These are phyloP conservation scores for Drosophila imparisetae DNA, from an alignment of 2,888 invertebrate species.

Conservation along the genomic window DNA sequence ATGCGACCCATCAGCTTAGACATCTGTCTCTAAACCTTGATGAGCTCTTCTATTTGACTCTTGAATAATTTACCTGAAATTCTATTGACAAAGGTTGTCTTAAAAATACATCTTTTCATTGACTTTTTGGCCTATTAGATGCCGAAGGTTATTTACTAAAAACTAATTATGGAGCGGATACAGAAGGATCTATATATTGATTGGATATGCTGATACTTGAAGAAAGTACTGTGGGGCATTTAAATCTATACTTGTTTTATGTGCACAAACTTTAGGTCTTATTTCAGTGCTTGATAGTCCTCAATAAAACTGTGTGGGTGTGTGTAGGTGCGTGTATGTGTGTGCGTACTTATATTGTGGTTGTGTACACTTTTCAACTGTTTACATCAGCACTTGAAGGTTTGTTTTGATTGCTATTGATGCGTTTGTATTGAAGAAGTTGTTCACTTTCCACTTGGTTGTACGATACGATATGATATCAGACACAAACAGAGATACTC, in stretches of 20 bases:
- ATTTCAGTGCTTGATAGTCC: slow-evolving; percentile 40
- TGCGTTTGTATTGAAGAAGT: slow-evolving; percentile 60
- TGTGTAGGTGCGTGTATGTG: slow-evolving; percentile 11
- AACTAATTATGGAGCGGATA: too few species aligned
- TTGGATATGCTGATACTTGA: background rate
- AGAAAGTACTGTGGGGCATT: slow-evolving; percentile 20
- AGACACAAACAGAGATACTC: slow-evolving; percentile 17
- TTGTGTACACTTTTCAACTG: slow-evolving; percentile 60
- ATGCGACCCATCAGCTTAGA: slow-evolving; percentile 27
- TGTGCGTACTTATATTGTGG: slow-evolving; percentile 19
- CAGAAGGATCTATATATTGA: background rate
- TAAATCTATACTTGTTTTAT: slow-evolving; percentile 19
- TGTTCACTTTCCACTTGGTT: slow-evolving; percentile 39
- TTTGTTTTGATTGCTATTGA: slow-evolving; percentile 79
- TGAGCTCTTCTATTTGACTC: background rate
- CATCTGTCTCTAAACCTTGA: slow-evolving; percentile 10
- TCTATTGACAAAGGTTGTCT: background rate
- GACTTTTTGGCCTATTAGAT: background rate
- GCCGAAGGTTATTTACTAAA: background rate
- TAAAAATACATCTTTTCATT: background rate
- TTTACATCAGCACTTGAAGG: slow-evolving; percentile 77
- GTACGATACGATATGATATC: slow-evolving; percentile 27
- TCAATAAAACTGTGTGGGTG: slow-evolving; percentile 19
- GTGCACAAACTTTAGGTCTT: background rate
- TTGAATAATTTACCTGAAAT: slow-evolving; percentile 19